Evolutionary conservation across 2,797 vertebrate species (phyloP), one percentile per base, ranked within the genome.

Genomic region (Spizella passerina): DNA sequence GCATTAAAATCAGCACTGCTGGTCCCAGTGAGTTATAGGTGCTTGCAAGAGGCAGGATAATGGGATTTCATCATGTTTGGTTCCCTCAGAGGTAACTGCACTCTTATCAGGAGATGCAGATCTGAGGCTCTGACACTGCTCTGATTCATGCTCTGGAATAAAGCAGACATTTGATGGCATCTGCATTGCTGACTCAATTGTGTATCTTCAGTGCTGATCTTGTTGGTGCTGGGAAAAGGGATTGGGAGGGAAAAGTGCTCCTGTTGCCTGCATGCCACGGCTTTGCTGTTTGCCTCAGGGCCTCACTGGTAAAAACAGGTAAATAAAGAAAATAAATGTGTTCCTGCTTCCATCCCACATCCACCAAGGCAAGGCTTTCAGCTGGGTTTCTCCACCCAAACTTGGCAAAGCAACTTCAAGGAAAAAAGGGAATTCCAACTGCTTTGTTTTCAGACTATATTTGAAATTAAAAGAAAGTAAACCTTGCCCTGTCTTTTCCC

Each of bases 141-240:
- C 92, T 89, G 89, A 89, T 85, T 94, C 94, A 93, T 19, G 18
- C 38, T 2, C 26, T 34, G 71, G 79, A 77, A 92, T 80, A 60
- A 71, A 82, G 61, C 69, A 86, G 78, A 29, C 23, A 6, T 73
- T 73, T 86, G 88, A 94, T 94, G 90, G 93, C 88, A 94, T 88
- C 94, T 95, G 95, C 94, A 82, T 30, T 72, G 86, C 94, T 93
- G 94, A 93, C 88, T 95, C 94, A 83, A 53, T 27, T 44, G 9
- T 0, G 0, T 65, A 61, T 90, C 89, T 94, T 44, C 3, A 0
- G 8, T 21, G 80, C 85, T 34, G 32, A 94, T 93, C 91, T 89
- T 55, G 89, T 64, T 5, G 68, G 81, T 71, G 86, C 85, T 3
- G 36, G 64, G 32, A 91, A 64, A 39, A 81, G 50, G 69, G 46